Conservation (phyloP, 1,140 invertebrate species). For the Drosophila punjabiensis region DNA sequence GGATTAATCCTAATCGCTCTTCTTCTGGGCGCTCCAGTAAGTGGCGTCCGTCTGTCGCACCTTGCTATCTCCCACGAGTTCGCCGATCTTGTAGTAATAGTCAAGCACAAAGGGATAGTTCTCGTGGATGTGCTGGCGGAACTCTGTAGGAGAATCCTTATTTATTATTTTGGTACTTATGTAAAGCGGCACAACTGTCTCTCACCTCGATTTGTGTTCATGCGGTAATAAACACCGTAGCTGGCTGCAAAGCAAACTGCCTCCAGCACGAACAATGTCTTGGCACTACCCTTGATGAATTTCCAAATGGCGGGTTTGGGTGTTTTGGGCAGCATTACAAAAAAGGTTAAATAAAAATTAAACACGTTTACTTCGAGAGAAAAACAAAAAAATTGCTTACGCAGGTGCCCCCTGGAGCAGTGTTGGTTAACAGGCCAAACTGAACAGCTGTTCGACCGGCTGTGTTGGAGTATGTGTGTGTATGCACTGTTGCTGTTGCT, state of each 20-base stretch:
- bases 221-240: conserved; percentile 87
- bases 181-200: conserved; percentile 45
- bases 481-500: conserved; percentile 4
- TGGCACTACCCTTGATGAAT: conserved; percentile 86
- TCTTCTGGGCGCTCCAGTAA: conserved; percentile 85
- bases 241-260: conserved; percentile 86
- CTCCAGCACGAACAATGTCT: conserved; percentile 86
- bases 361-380: conserved; percentile 35
- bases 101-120: conserved; percentile 88
- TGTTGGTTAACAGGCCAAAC: conserved; percentile 15
- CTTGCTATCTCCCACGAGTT: conserved; percentile 86
- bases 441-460: conserved; percentile 47
- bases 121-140: conserved; percentile 87
- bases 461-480: neutral
- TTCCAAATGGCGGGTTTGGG: conserved; percentile 86
- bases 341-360: conserved; percentile 70
- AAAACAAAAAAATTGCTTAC: conserved; percentile 51
- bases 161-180: conserved; percentile 49
- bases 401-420: conserved; percentile 16
- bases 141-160: conserved; percentile 85
- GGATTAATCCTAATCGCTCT: conserved; percentile 38
- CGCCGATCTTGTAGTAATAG: conserved; percentile 88
- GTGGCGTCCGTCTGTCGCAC: conserved; percentile 86
- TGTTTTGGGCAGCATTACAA: conserved; percentile 87
- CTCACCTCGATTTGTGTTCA: conserved; percentile 88